These are phyloP conservation scores for Drosophila kurseongensis DNA, from an alignment of 1,140 invertebrate species.

Conservation along the genomic window DNA sequence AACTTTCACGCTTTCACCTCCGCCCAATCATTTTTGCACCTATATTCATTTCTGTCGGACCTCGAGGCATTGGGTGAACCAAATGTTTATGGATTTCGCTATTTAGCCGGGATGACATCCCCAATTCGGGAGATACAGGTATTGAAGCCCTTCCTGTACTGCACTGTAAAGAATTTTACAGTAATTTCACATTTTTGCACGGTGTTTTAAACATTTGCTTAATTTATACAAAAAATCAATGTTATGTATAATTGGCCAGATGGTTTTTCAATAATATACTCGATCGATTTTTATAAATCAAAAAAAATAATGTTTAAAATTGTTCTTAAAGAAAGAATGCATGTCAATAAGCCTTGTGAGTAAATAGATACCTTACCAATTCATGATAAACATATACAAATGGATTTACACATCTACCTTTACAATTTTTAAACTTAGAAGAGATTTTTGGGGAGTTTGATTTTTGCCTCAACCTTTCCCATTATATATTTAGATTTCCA, in stretches of 20 bases:
- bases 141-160: neutral
- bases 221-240: no score
- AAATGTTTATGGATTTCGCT: slow-evolving; percentile 10
- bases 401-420: neutral
- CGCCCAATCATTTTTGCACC: slow-evolving; percentile 25
- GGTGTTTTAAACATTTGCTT: no score
- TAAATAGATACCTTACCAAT: no score
- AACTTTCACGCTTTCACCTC: neutral
- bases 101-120: slow-evolving; percentile 7
- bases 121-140: neutral
- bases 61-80: neutral
- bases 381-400: neutral
- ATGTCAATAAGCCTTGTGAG: no score
- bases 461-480: neutral
- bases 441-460: slow-evolving; percentile 2
- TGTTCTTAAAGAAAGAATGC: no score
- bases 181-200: no score
- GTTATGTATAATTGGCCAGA: no score
- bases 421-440: neutral
- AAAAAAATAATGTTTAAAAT: no score
- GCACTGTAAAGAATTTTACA: no score
- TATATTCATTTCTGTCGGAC: neutral
- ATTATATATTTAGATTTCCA: neutral
- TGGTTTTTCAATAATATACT: no score
- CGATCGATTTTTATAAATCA: no score